Evolutionary conservation across 1,140 invertebrate genomes (phyloP), one percentile per base, ranked within the genome.

Genomic region (Nylanderia fulva): DNA sequence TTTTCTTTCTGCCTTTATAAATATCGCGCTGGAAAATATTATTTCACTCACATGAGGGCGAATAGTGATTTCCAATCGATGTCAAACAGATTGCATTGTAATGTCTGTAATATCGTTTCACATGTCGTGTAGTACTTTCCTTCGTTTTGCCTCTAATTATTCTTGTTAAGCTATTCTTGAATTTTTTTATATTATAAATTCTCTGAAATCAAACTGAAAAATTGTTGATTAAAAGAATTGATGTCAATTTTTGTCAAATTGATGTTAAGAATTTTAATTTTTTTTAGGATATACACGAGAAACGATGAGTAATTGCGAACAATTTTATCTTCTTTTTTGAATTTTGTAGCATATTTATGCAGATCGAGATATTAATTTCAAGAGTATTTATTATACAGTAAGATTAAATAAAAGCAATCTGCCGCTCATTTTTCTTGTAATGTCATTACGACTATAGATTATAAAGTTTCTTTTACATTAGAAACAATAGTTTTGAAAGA

Each of bases 1-100:
- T 82, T 79, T 82, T 58, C 66, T 36, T 68, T 79, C 21, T 45
- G 77, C 66, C 24, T 71, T 71, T 82, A 58, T 58, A 42, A 82
- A 71, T 39, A 56, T 58, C n/a, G 64, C 77, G 58, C 69, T 58
- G 66, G 15, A 1, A 18, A 58, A 71, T 42, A 82, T 71, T 82
- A 82, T 71, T 71, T 18, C 36, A 58, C 24, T 82, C 36, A 18
- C 13, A 45, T 82, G 36, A 29, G 2, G 3, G 4, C n/a, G 52
- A 71, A 72, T 71, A 42, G 77, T 39, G 52, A 71, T 71, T 56
- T 82, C 13, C 36, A 60, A 82, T 82, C 52, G 52, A 71, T n/a
- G 66, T 82, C 66, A 82, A 45, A 72, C 36, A 58, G 58, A 82
- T 68, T 24, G 63, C 61, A 36, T 42, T 63, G 36, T 71, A 21